Conservation (phyloP, 2,888 invertebrate genomes). For the Drosophila melanosoma region DNA sequence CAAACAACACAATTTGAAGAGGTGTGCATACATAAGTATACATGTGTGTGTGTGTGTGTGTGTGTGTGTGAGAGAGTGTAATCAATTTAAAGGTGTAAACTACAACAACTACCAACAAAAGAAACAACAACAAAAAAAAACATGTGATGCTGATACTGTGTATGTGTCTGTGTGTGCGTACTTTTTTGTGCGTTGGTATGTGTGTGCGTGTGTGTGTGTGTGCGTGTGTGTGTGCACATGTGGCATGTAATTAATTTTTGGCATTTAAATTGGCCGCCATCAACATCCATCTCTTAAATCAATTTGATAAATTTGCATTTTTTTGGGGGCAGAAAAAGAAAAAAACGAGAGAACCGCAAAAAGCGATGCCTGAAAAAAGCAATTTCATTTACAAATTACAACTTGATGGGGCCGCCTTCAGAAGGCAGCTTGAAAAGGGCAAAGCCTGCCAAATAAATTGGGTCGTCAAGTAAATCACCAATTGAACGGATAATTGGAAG, state of each 20-base stretch:
- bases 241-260: conserved; percentile 73
- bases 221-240: conserved; percentile 25
- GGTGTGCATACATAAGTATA: conserved; percentile 23
- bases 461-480: conserved; percentile 42
- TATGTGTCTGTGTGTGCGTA: conserved; percentile 9
- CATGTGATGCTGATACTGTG: conserved; percentile 7
- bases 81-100: conserved; percentile 41
- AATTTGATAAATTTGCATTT: conserved; percentile 75
- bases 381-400: conserved; percentile 77
- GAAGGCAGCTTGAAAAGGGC: conserved; percentile 13
- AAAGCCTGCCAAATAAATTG: conserved; percentile 30
- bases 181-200: conserved; percentile 23
- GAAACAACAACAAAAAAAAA: conserved; percentile 21
- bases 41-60: not conserved
- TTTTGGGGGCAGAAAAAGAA: conserved; percentile 12
- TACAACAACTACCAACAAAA: conserved; percentile 25
- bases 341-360: conserved; percentile 24
- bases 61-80: conserved; percentile 18
- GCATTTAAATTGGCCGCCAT: conserved; percentile 70
- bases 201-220: conserved; percentile 20
- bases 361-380: conserved; percentile 53
- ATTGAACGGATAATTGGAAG: conserved; percentile 35
- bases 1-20: conserved; percentile 34
- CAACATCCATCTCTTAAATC: conserved; percentile 64
- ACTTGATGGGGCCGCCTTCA: conserved; percentile 55